These are phyloP conservation scores for Chloroceryle amazona DNA, from an alignment of 2,797 vertebrate genomes.

Conservation along the genomic window DNA sequence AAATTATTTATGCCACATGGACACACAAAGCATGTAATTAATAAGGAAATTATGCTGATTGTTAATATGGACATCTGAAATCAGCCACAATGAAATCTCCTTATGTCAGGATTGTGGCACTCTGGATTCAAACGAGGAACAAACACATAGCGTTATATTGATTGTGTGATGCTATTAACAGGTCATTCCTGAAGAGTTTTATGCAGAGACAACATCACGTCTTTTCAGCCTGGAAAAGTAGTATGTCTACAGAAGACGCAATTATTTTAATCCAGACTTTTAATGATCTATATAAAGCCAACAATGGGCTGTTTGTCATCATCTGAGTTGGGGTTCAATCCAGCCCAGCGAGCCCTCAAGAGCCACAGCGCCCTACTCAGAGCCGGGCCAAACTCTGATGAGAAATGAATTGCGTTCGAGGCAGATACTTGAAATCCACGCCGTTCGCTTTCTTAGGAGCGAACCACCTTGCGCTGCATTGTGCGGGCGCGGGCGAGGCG, in stretches of 20 bases:
- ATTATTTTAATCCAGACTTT: slow-evolving; percentile 49
- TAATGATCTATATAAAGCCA: not conserved
- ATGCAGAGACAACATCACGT: not conserved
- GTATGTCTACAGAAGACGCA: not conserved
- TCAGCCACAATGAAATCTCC: slow-evolving; percentile 21
- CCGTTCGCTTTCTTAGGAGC: accelerated
- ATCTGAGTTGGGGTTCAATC: not conserved
- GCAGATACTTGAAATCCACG: accelerated
- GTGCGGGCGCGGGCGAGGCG: not conserved
- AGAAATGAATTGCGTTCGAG: accelerated
- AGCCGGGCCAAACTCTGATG: accelerated
- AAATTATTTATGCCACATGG: slow-evolving; percentile 46
- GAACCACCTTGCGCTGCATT: accelerated
- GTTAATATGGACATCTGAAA: slow-evolving; percentile 56
- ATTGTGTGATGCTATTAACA: not conserved
- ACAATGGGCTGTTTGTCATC: slow-evolving; percentile 41
- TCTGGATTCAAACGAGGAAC: not conserved
- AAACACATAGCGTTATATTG: not conserved
- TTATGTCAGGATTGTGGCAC: slow-evolving; percentile 15
- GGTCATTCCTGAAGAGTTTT: slow-evolving; percentile 31
- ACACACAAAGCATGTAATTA: slow-evolving; percentile 44
- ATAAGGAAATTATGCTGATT: slow-evolving; percentile 54
- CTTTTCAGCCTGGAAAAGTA: not conserved
- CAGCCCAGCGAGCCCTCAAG: not conserved
- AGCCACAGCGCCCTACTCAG: accelerated